A percentile compares a stretch with the other conserved stretches of the same genome.
These are phyloP conservation scores for Enteromius treurensis DNA, from an alignment of 2,797 vertebrate genomes.

Conservation along the genomic window DNA sequence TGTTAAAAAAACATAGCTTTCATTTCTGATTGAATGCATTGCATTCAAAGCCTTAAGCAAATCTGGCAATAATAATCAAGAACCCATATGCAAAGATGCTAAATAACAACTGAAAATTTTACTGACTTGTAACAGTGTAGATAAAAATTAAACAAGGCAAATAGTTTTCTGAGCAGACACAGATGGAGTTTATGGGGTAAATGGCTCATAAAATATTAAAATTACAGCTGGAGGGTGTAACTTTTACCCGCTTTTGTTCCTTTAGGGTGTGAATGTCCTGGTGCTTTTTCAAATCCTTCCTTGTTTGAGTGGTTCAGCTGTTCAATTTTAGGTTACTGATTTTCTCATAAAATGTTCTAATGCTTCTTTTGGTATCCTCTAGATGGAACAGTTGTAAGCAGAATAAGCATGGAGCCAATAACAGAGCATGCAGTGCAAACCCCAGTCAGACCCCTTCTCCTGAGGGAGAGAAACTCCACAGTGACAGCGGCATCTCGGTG, in stretches of 20 bases:
- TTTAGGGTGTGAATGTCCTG: constrained; percentile 15
- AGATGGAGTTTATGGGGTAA: neutral
- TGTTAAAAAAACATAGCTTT: neutral
- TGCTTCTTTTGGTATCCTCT: constrained; percentile 15
- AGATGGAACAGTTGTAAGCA: constrained; percentile 99
- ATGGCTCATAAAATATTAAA: constrained; percentile 58
- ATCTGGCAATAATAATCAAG: neutral
- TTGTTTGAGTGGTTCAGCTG: neutral
- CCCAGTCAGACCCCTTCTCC: constrained; percentile 92
- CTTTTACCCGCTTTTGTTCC: constrained; percentile 52
- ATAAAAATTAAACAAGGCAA: neutral
- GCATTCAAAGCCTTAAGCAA: neutral
- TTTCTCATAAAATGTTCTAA: constrained; percentile 9
- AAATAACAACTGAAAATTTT: neutral
- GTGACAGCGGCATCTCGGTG: constrained; percentile 97
- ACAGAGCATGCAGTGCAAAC: constrained; percentile 78
- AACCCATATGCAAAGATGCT: neutral
- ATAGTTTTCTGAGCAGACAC: neutral
- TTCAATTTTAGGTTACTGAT: neutral
- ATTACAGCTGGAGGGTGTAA: constrained; percentile 27
- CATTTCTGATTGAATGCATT: neutral
- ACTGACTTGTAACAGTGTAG: neutral
- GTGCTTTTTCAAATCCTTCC: neutral
- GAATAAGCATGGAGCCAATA: constrained; percentile 94
- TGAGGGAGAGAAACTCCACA: constrained; percentile 96